Conservation (phyloP, 2,797 vertebrate genomes). For the Periophthalmus magnuspinnatus region DNA sequence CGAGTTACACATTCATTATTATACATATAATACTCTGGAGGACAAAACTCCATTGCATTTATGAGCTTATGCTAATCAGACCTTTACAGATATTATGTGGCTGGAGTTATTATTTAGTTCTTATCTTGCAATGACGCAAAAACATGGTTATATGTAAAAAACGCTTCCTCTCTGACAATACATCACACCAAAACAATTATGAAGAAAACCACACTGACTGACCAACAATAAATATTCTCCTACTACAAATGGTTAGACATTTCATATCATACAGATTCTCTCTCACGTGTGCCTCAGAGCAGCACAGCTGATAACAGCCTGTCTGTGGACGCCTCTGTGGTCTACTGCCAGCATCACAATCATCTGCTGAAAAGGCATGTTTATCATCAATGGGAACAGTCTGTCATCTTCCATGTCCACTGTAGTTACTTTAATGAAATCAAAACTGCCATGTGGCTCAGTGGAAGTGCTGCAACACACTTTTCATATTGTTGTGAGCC, state of each 20-base stretch:
- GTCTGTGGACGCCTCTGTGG: slow-evolving; percentile 25
- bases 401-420: slow-evolving; percentile 16
- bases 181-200: background rate
- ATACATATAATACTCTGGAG: too few species aligned
- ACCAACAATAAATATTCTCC: background rate
- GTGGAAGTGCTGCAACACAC: background rate
- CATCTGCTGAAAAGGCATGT: slow-evolving; percentile 29
- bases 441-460: background rate
- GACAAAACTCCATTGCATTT: too few species aligned
- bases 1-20: too few species aligned
- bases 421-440: too few species aligned
- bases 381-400: slow-evolving; percentile 46
- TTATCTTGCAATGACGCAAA: too few species aligned
- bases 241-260: slow-evolving; percentile 5
- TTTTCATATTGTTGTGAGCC: background rate
- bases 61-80: too few species aligned
- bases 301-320: slow-evolving; percentile 41
- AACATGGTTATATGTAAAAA: too few species aligned
- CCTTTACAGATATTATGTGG: too few species aligned
- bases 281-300: slow-evolving; percentile 24
- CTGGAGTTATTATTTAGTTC: too few species aligned
- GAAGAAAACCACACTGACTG: background rate
- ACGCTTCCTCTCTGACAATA: background rate
- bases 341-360: slow-evolving; percentile 42
- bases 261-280: slow-evolving; percentile 10